These are phyloP conservation scores for Epicampocera succincta DNA, from an alignment of 2,888 invertebrate species.

Conservation along the genomic window DNA sequence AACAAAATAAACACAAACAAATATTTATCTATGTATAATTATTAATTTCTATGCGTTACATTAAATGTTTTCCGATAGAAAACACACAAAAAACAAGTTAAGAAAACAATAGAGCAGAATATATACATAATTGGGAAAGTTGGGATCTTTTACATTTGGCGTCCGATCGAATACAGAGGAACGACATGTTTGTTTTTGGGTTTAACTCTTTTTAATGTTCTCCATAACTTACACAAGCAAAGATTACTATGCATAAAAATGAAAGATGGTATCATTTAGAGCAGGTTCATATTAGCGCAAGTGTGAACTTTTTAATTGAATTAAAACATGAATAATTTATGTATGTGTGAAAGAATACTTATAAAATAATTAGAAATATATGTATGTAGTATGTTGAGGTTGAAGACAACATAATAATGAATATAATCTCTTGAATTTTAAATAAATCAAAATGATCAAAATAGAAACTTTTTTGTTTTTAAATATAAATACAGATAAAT, in stretches of 20 bases:
- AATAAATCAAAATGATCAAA: conserved; percentile 47
- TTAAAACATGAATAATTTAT: conserved; percentile 22
- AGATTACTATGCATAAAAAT: neutral
- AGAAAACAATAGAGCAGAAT: conserved; percentile 5
- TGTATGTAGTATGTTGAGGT: conserved; percentile 47
- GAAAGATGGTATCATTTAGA: conserved; percentile 16
- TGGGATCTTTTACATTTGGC: neutral
- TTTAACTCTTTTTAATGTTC: conserved; percentile 17
- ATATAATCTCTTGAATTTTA: conserved; percentile 50
- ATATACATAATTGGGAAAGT: neutral
- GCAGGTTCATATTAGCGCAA: neutral
- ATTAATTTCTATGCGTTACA: conserved; percentile 52
- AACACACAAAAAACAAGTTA: neutral
- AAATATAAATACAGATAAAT: too few relatives aligned
- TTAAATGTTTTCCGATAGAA: conserved; percentile 14
- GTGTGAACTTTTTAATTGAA: conserved; percentile 20
- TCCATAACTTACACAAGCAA: conserved; percentile 3
- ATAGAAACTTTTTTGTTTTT: too few relatives aligned
- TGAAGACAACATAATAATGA: conserved; percentile 35
- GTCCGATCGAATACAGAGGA: neutral
- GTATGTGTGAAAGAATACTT: conserved; percentile 20
- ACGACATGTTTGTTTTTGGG: conserved; percentile 7
- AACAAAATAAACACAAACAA: conserved; percentile 34
- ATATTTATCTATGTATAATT: conserved; percentile 54
- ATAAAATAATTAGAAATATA: conserved; percentile 3